Base-by-base conservation (phyloP, 2,113 vertebrate genomes). In the Gallinago paraguaiae region DNA sequence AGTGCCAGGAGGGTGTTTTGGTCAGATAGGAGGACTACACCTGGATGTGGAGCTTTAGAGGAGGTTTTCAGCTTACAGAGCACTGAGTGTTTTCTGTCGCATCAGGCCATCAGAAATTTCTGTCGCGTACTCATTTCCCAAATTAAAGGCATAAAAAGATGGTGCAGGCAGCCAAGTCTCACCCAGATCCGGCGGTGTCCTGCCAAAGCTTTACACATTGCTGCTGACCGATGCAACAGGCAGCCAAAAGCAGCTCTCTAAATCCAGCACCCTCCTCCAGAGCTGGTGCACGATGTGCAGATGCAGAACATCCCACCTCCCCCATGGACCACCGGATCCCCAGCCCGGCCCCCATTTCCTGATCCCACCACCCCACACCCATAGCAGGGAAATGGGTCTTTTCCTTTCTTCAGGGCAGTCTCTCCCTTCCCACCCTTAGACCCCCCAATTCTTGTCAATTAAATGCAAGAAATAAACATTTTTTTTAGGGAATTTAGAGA, bases 101-200 rank as follows among this genome's bases (percentile, higher is more conserved):
- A 3, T 92, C 72, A 84, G 65, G 61, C 83, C 69, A 92, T 84
- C 59, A 93, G 91, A 82, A 84, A 96, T 92, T 94, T 92, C 88
- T 92, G 69, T 76, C 11, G 1, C 84, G 83, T 75, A 86, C 84
- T 92, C 79, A 86, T 86, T 96, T 96, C 95, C 60, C 85, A 95
- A 96, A 95, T 93, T 77, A 93, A 96, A 65, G 90, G 77, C 91
- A 83, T 88, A 86, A 96, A 94, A 92, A 81, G 79, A 74, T 93
- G 80, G 19, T 94, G 56, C 88, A 74, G 75, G 94, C 88, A 95
- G 94, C 95, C 95, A 97, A 95, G 91, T 93, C 95, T 96, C 91
- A 60, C 82, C 82, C 41, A 93, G 94, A 92, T 94, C 86, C 51
- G 18, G 59, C 82, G 2, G 0, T 2, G 28, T 63, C 27, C 86